phyloP scores from a whole-genome alignment of 2,113 vertebrate species.

The Eolophus roseicapilla region DNA sequence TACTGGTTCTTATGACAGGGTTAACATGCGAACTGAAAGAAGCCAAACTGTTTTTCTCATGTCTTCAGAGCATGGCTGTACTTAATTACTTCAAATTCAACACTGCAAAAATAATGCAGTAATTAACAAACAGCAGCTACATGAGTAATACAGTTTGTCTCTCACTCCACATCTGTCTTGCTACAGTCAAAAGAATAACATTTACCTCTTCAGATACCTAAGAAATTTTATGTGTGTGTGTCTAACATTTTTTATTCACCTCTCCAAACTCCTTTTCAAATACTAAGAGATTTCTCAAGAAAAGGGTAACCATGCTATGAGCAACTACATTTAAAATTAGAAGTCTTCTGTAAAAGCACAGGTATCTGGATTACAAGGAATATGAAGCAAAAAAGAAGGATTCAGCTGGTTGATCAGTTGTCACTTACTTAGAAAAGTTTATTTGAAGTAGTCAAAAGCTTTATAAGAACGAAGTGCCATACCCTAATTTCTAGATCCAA shows the following conservation, averaged over 20 bases:
- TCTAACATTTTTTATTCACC: not conserved
- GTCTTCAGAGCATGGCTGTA: not conserved
- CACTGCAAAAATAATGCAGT: not conserved
- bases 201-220: not conserved
- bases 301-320: not conserved
- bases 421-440: not conserved
- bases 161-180: not conserved
- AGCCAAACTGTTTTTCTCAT: not conserved
- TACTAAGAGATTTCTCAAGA: not conserved
- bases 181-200: not conserved
- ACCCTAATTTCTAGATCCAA: conserved; percentile 86
- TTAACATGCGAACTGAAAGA: not conserved
- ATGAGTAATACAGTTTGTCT: not conserved
- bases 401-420: not conserved
- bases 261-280: not conserved
- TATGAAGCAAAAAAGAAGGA: not conserved
- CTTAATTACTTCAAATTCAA: not conserved
- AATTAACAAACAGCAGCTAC: not conserved
- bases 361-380: not conserved
- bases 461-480: not conserved
- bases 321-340: not conserved
- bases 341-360: not conserved
- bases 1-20: not conserved
- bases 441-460: not conserved
- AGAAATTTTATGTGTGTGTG: not conserved